These are phyloP conservation scores for Synanthedon tipuliformis DNA, from an alignment of 2,888 invertebrate genomes.

Conservation along the genomic window DNA sequence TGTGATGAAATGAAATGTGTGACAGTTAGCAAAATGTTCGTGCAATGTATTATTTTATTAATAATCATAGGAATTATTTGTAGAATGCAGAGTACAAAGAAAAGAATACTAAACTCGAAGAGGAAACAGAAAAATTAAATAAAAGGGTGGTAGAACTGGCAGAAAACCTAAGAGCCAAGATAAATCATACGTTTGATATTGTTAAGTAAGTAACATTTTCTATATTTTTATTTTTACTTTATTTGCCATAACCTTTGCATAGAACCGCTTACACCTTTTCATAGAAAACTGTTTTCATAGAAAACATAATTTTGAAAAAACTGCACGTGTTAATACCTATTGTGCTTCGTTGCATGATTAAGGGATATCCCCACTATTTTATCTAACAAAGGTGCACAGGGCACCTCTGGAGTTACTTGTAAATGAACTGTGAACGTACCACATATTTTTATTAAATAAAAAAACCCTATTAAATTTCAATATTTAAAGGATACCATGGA, in stretches of 20 bases:
- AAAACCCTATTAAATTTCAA: background rate
- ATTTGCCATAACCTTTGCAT: background rate
- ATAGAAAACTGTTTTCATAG: background rate
- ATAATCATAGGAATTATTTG: constrained; percentile 7
- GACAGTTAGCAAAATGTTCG: background rate
- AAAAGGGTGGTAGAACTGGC: constrained; percentile 35
- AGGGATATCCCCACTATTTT: too few species aligned
- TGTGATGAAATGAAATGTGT: too few species aligned
- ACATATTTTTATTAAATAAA: background rate
- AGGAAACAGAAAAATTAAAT: constrained; percentile 44
- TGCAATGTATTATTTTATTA: background rate
- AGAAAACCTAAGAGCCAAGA: constrained; percentile 45
- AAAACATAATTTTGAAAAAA: too few species aligned
- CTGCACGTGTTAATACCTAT: too few species aligned
- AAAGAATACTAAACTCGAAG: constrained; percentile 41
- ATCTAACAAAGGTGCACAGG: too few species aligned
- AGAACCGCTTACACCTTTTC: background rate
- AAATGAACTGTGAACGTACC: too few species aligned
- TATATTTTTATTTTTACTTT: background rate
- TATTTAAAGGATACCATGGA: constrained; percentile 41
- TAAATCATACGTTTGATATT: constrained; percentile 35
- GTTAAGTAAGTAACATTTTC: constrained; percentile 29
- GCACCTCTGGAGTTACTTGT: too few species aligned
- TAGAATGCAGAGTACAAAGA: constrained; percentile 51
- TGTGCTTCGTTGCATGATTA: too few species aligned